These are phyloP conservation scores for Perccottus glenii DNA, from an alignment of 2,113 vertebrate genomes.

Conservation along the genomic window DNA sequence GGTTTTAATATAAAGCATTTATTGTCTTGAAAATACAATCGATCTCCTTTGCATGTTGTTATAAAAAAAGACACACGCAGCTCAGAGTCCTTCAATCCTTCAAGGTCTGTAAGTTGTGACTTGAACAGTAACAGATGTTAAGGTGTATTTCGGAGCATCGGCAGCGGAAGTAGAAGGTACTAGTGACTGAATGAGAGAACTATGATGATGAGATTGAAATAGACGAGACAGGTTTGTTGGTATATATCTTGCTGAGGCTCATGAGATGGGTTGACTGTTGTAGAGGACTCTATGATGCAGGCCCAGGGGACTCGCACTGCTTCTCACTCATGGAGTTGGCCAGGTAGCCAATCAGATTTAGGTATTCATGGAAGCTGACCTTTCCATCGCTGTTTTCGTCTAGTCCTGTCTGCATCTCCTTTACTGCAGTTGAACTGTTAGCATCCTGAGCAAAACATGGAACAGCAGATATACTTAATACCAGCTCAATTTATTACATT, in stretches of 20 bases:
- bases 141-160: conserved; percentile 15
- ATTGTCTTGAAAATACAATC: conserved; percentile 55
- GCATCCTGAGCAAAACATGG: conserved; percentile 62
- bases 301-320: not conserved
- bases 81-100: conserved; percentile 49
- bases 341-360: conserved; percentile 74
- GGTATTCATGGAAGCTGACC: conserved; percentile 77
- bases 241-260: not conserved
- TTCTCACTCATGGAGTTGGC: conserved; percentile 65
- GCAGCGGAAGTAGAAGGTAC: conserved; percentile 9
- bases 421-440: conserved; percentile 56
- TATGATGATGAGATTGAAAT: not conserved
- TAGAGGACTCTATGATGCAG: conserved; percentile 40
- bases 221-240: not conserved
- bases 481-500: not conserved
- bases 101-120: conserved; percentile 13
- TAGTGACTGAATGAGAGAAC: not conserved
- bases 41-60: conserved; percentile 30
- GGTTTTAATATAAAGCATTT: conserved; percentile 57
- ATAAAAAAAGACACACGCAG: conserved; percentile 28
- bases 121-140: conserved; percentile 20
- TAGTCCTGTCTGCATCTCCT: conserved; percentile 71
- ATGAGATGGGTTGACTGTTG: not conserved
- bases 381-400: conserved; percentile 75
- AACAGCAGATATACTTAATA: not conserved